Base-by-base conservation (phyloP, 2,888 invertebrate genomes). In the Lochmaea capreae region DNA sequence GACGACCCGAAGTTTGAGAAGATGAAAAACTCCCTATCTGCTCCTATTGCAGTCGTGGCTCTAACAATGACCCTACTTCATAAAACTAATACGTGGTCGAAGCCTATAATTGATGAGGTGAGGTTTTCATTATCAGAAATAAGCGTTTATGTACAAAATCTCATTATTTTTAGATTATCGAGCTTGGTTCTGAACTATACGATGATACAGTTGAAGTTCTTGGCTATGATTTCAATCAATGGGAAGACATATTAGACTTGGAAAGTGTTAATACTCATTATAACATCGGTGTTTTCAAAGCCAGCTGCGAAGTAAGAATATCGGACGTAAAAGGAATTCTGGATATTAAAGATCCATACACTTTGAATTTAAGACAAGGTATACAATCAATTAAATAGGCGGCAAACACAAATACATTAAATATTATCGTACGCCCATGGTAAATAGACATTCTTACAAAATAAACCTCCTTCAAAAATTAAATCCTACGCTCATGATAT, bases 11-110 rank as follows among this genome's bases (percentile, higher is more conserved):
- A 89, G 74, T 92, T 92, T 83, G 88, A 87, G 0, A 87, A 89
- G 54, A 89, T 88, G 33, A 82, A 88, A 0, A 82, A 89, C 1
- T 85, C 88, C 0, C 90, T 92, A 72, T 90, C 90, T 0, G 87
- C 91, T 0, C 89, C 90, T 6, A 89, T 89, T 1, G 91, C 92
- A 0, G 82, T 92, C 0, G 89, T 90, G 0, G 88, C 90, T 0
- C 86, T 90, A 0, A 90, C 90, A 22, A 91, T 92, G 91, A 88
- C 90, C 0, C 87, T 89, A 77, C 83, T 91, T 0, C 89, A 91
- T 10, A 88, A 89, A 6, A 88, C 91, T 0, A 88, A 88, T 62
- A 87, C 89, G 5, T 93, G 92, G 92, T 89, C 90, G 6, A 85
- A 87, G 4, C 88, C 89, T n/a, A 90, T 92, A 0, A 81, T 90